phyloP scores from a whole-genome alignment of 2,113 vertebrate species.

The Oxyruncus cristatus region DNA sequence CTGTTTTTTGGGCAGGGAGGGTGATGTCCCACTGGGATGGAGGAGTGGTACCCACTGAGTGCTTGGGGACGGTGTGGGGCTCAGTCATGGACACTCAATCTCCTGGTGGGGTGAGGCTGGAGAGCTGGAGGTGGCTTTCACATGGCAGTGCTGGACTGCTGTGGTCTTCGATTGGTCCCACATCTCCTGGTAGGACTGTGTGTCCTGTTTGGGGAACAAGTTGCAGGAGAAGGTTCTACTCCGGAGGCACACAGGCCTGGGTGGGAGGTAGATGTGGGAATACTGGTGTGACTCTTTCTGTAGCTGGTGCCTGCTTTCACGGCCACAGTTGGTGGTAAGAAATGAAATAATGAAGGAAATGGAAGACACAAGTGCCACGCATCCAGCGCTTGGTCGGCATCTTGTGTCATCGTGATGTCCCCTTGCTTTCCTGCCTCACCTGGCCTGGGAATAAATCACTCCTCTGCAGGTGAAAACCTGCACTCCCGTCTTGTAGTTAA shows the following conservation, averaged over 20 bases:
- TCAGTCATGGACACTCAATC: fast-evolving
- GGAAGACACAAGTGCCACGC: fast-evolving
- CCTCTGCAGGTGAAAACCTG: not conserved
- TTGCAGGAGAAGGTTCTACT: not conserved
- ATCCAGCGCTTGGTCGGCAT: fast-evolving
- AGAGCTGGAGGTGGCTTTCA: not conserved
- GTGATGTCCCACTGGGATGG: too few species aligned
- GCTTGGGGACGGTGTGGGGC: fast-evolving
- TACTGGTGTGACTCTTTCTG: not conserved
- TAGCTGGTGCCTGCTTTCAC: not conserved
- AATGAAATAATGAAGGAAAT: not conserved
- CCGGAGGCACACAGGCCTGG: not conserved
- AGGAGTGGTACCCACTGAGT: fast-evolving
- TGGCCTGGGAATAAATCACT: not conserved
- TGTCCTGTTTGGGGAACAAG: not conserved
- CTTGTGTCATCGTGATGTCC: fast-evolving
- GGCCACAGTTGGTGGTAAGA: fast-evolving
- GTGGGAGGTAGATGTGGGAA: not conserved
- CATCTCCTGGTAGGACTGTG: fast-evolving
- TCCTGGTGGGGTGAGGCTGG: not conserved
- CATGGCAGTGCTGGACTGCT: fast-evolving
- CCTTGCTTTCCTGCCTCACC: not conserved
- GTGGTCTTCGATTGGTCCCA: not conserved
- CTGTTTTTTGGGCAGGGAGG: not conserved
- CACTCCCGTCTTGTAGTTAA: too few species aligned